These are phyloP conservation scores for human DNA, from an alignment of 2,113 vertebrate species.

Conservation along the genomic window GRCh38 chr7:83933001-83933500, in stretches of 20 bases:
- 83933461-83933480: neutral
- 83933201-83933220: neutral
- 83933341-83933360: too few relatives aligned
- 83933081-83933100: neutral
- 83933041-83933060: neutral
- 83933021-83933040: neutral
- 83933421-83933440: too few relatives aligned
- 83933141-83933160: neutral
- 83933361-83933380: neutral
- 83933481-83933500: neutral
- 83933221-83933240: neutral
- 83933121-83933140: neutral
- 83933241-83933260: neutral
- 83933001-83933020: neutral
- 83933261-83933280: neutral
- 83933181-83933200: fast-evolving
- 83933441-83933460: neutral
- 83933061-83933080: fast-evolving
- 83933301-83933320: neutral
- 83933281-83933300: neutral
- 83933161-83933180: neutral
- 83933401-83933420: neutral
- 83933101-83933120: neutral
- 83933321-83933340: neutral
- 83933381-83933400: neutral